Conservation (phyloP, 2,797 vertebrate genomes). For the Crax fasciolata region DNA sequence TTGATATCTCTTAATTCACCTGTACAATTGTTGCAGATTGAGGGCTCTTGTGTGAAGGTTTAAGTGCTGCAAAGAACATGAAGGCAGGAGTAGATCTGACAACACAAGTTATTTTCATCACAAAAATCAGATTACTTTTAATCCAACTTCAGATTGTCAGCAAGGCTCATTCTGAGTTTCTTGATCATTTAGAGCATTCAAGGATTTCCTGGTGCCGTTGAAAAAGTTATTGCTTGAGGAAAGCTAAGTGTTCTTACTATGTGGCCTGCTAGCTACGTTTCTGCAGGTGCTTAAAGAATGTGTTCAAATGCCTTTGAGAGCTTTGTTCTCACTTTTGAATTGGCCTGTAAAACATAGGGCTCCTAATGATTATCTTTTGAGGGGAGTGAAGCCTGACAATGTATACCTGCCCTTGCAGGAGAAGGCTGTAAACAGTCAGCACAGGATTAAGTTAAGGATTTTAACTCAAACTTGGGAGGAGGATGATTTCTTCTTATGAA, state of each 20-base stretch:
- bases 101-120: not conserved
- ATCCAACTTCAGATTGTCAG: not conserved
- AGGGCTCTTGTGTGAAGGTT: not conserved
- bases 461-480: not conserved
- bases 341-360: not conserved
- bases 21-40: not conserved
- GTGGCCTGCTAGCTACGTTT: not conserved
- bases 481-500: not conserved
- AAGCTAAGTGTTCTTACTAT: not conserved
- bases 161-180: rapidly evolving
- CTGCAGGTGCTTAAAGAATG: not conserved
- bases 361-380: not conserved
- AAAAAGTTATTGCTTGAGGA: not conserved
- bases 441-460: not conserved
- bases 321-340: not conserved
- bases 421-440: not conserved
- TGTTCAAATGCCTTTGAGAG: not conserved
- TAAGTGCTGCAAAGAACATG: not conserved
- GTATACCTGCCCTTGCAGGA: not conserved
- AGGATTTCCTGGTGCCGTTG: not conserved
- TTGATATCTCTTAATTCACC: not conserved
- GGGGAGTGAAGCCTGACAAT: not conserved
- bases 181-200: not conserved
- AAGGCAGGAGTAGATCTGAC: not conserved
- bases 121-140: not conserved